Base-by-base conservation (phyloP, 2,113 vertebrate genomes). In the Lagopus muta region DNA sequence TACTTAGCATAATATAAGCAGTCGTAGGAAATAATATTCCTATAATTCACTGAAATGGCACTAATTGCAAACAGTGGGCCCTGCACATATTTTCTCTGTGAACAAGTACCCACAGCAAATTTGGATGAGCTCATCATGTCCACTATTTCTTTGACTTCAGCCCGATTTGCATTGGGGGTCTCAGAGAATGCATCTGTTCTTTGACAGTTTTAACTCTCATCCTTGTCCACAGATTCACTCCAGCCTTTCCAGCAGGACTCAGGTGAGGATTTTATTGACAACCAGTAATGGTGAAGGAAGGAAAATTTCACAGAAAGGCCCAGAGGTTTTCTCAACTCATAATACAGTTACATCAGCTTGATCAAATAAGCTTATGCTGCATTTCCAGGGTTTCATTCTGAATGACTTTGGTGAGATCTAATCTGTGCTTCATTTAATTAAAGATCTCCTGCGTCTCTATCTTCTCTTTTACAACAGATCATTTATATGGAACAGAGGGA, bases 361-460 rank as follows among this genome's bases (percentile, higher is more conserved):
- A 94, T 55, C 77, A 64, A 58, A 87, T 70, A 40, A 38, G 89
- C 66, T 84, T 88, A 22, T 30, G 58, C 84, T 75, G 12, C 34
- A 9, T 90, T 87, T 93, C 50, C 55, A 50, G 82, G 10, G 45
- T 66, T 88, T 94, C 45, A 88, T 92, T 91, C 76, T 45, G 30
- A 76, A 28, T 62, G 36, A 75, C 61, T 85, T 84, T 43, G 40
- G 60, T 34, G 92, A 96, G 94, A 95, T 92, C 74, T 85, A 94
- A 96, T 91, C 52, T 50, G 82, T 79, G 75, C 38, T 95, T 94
- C 61, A 74, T 95, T 94, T 97, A 94, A 96, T 97, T 95, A 96
- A 97, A 97, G 93, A 38, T 82, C 28, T 88, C 75, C 57, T 1
- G 57, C n/a, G 32, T 83, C 86, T 96, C 84, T 30, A n/a, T 27